phyloP scores from a whole-genome alignment of 2,113 vertebrate species.

The Cairina moschata region DNA sequence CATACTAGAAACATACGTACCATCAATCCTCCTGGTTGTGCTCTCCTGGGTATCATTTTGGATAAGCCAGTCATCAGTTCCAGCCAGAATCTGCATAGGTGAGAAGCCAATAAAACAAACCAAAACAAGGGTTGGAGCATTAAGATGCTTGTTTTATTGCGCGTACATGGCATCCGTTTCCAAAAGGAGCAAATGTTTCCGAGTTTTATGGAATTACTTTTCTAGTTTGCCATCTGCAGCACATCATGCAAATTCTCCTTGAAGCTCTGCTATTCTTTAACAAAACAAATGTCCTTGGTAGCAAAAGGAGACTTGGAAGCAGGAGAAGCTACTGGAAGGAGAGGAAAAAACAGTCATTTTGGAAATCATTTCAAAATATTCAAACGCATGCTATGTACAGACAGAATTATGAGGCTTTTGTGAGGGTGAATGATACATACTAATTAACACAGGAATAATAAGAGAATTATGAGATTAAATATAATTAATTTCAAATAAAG shows the following conservation, averaged over 20 bases:
- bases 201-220: not conserved
- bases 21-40: constrained; percentile 89
- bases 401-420: constrained; percentile 1
- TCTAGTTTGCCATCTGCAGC: not conserved
- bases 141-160: not conserved
- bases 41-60: constrained; percentile 93
- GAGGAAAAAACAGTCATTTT: not conserved
- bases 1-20: constrained; percentile 90
- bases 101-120: not conserved
- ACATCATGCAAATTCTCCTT: not conserved
- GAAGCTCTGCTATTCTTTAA: not conserved
- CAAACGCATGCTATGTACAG: not conserved
- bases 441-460: constrained; percentile 44
- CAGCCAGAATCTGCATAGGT: constrained; percentile 92
- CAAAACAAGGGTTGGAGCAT: not conserved
- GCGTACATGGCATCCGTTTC: fast-evolving
- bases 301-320: not conserved
- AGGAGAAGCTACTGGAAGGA: not conserved
- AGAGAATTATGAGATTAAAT: constrained; percentile 36
- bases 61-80: constrained; percentile 92
- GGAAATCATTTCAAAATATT: constrained; percentile 1
- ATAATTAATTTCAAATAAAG: constrained; percentile 45
- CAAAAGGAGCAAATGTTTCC: not conserved
- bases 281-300: not conserved
- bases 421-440: not conserved